Percentiles rank a stretch among this genome's conserved stretches.
Conservation (phyloP, 2,797 vertebrate species). For the Silurus aristotelis region DNA sequence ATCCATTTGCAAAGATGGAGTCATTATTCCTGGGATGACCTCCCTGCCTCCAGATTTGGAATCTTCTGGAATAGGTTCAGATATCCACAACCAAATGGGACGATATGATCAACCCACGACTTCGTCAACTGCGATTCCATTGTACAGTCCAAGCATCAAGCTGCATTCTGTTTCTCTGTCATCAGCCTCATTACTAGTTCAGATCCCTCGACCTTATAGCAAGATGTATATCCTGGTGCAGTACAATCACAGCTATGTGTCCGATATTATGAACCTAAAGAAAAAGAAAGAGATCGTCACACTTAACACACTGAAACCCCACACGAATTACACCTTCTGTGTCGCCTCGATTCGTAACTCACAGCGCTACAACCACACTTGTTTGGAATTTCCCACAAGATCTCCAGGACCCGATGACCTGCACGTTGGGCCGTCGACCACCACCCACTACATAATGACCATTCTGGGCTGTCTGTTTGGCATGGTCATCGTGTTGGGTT, state of each 20-base stretch:
- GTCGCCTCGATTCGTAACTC: conserved; percentile 95
- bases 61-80: conserved; percentile 86
- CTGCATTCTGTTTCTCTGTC: conserved; percentile 87
- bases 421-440: conserved; percentile 80
- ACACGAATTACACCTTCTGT: conserved; percentile 95
- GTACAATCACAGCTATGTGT: conserved; percentile 92
- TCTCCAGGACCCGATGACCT: conserved; percentile 76
- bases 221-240: conserved; percentile 98
- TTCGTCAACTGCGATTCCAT: conserved; percentile 78
- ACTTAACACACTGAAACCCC: conserved; percentile 86
- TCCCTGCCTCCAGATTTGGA: conserved; percentile 84
- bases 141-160: conserved; percentile 87
- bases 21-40: conserved; percentile 86
- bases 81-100: conserved; percentile 70
- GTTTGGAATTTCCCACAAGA: conserved; percentile 81
- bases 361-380: conserved; percentile 89
- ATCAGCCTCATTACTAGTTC: conserved; percentile 88
- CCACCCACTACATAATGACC: conserved; percentile 90
- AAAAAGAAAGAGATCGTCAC: conserved; percentile 92
- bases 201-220: conserved; percentile 92
- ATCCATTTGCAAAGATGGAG: conserved; percentile 89
- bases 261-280: conserved; percentile 91
- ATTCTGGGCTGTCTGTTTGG: conserved; percentile 88
- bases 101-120: conserved; percentile 83
- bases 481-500: conserved; percentile 86